Conservation (phyloP, 2,888 invertebrate species). For the Odontocerum albicorne region DNA sequence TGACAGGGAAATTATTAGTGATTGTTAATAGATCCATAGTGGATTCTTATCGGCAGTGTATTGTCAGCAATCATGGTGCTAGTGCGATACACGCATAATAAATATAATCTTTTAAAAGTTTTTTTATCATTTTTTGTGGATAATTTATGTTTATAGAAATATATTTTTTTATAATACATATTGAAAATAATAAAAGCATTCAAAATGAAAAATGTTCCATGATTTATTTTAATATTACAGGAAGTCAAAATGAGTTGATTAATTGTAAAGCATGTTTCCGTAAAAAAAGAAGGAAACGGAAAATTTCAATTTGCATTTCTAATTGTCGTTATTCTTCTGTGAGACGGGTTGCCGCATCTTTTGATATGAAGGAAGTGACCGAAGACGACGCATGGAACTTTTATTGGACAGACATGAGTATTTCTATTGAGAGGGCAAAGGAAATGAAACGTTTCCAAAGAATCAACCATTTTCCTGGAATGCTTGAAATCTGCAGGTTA, state of each 20-base stretch:
- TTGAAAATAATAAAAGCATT: too few species aligned
- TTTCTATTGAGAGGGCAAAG: slow-evolving; percentile 83
- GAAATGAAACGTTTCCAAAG: slow-evolving; percentile 92
- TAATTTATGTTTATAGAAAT: too few species aligned
- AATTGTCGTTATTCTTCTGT: slow-evolving; percentile 77
- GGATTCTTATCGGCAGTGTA: too few species aligned
- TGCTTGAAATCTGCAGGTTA: slow-evolving; percentile 80
- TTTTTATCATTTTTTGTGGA: too few species aligned
- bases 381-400: slow-evolving; percentile 87
- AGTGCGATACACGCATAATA: too few species aligned
- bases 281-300: slow-evolving; percentile 54
- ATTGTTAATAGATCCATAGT: too few species aligned
- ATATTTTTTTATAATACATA: too few species aligned
- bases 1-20: too few species aligned
- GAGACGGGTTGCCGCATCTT: slow-evolving; percentile 66
- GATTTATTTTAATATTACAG: too few species aligned
- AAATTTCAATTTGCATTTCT: slow-evolving; percentile 41
- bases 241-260: neutral
- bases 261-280: slow-evolving; percentile 39
- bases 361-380: slow-evolving; percentile 75
- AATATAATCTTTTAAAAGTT: too few species aligned
- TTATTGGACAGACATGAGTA: slow-evolving; percentile 87
- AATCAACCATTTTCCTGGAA: slow-evolving; percentile 92
- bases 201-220: too few species aligned
- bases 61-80: too few species aligned